Conservation (phyloP, 2,797 vertebrate genomes). For the Strix occidentalis region DNA sequence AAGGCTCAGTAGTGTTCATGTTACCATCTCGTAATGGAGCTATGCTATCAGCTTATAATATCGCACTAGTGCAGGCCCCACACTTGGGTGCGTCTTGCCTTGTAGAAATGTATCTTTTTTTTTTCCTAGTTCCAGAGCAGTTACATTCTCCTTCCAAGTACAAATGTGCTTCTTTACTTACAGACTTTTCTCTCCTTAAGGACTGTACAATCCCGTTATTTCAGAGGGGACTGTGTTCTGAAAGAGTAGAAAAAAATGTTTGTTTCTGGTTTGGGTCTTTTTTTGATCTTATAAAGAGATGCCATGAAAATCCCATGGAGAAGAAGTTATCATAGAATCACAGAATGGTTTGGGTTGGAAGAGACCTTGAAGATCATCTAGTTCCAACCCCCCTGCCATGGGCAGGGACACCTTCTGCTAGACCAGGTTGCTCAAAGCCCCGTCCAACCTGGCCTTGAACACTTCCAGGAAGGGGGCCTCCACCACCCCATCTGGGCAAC, state of each 20-base stretch:
- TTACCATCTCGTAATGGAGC: background rate
- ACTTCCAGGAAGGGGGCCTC: too few relatives aligned
- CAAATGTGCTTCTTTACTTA: background rate
- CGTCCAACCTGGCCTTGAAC: too few relatives aligned
- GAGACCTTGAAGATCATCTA: too few relatives aligned
- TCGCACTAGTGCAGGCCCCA: background rate
- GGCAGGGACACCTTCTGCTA: too few relatives aligned
- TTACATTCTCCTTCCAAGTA: background rate
- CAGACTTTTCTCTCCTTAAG: background rate
- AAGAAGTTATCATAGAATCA: background rate
- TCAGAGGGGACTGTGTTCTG: background rate
- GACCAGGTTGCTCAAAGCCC: too few relatives aligned
- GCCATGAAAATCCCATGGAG: constrained; percentile 9
- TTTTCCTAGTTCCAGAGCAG: background rate
- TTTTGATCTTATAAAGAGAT: constrained; percentile 8
- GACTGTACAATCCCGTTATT: background rate
- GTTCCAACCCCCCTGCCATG: too few relatives aligned
- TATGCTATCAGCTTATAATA: background rate
- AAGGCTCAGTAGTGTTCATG: background rate
- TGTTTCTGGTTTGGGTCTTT: background rate
- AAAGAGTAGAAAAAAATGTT: background rate
- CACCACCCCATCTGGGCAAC: too few relatives aligned
- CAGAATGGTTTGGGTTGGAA: too few relatives aligned
- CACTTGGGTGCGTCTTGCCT: background rate
- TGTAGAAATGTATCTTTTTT: background rate